A percentile compares a stretch with the other conserved stretches of the same genome.
Evolutionary conservation across 1,140 invertebrate species (phyloP).

Genomic region (Potamilus streckersoni): DNA sequence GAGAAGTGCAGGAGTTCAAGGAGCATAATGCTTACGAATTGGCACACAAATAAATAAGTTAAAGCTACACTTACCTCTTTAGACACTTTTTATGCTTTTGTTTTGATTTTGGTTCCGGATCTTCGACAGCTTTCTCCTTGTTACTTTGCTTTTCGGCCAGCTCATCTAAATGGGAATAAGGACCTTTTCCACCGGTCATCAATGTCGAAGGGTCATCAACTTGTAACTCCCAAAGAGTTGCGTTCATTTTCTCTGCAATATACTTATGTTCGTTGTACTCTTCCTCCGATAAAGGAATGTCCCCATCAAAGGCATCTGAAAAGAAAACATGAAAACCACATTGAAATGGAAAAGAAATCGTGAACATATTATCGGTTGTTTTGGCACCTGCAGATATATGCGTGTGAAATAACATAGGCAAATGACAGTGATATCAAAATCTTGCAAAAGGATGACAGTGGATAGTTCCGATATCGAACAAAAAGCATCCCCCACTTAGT

Average conservation of each 20-base stretch:
- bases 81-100: slow-evolving; percentile 31
- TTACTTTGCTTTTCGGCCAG: slow-evolving; percentile 8
- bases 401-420: no score
- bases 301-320: slow-evolving; percentile 68
- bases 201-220: slow-evolving; percentile 41
- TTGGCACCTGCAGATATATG: no score
- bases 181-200: slow-evolving; percentile 14
- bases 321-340: no score
- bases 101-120: slow-evolving; percentile 21
- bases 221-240: slow-evolving; percentile 41
- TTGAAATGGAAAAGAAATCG: no score
- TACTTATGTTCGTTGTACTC: slow-evolving; percentile 34
- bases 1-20: neutral
- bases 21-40: no score
- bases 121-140: slow-evolving; percentile 13
- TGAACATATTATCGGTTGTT: no score
- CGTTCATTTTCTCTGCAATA: slow-evolving; percentile 24
- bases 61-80: slow-evolving; percentile 32
- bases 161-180: slow-evolving; percentile 23
- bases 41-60: neutral
- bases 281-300: slow-evolving; percentile 81
- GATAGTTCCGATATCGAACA: no score
- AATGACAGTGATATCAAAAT: no score
- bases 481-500: no score
- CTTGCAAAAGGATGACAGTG: no score